phyloP scores from a whole-genome alignment of 2,888 invertebrate species.

The Rhimphoctona megacephalus region DNA sequence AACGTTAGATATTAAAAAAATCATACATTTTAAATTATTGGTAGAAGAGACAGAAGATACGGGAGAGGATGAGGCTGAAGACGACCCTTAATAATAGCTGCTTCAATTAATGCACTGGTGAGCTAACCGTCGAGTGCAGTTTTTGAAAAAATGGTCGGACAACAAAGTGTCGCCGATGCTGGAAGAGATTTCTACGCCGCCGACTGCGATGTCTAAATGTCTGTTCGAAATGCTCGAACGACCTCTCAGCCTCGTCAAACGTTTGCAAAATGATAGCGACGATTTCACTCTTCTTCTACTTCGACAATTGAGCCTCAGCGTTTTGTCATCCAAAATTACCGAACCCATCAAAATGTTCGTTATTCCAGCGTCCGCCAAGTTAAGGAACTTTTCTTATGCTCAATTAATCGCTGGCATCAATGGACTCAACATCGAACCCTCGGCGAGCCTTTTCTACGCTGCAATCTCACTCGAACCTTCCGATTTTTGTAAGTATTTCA shows the following conservation, averaged over 20 bases:
- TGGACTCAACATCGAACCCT: constrained; percentile 84
- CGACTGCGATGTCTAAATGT: constrained; percentile 90
- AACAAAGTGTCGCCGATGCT: constrained; percentile 89
- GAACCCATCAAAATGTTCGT: constrained; percentile 90
- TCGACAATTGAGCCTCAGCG: constrained; percentile 88
- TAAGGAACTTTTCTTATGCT: constrained; percentile 85
- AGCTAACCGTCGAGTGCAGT: no score
- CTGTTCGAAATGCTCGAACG: constrained; percentile 91
- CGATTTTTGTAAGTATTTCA: constrained; percentile 87
- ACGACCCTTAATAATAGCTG: no score
- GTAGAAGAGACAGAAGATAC: no score
- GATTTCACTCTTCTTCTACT: constrained; percentile 86
- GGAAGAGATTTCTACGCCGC: constrained; percentile 89
- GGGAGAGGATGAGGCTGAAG: no score
- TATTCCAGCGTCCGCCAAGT: constrained; percentile 88
- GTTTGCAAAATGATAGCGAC: constrained; percentile 81
- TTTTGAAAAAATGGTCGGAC: constrained; percentile 90
- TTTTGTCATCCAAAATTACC: constrained; percentile 89
- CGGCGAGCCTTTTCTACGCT: constrained; percentile 89
- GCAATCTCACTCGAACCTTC: constrained; percentile 89
- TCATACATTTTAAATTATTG: no score
- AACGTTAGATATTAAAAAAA: no score
- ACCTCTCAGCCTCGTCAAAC: constrained; percentile 88
- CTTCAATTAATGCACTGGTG: no score
- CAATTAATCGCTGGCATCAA: constrained; percentile 86